Conservation (phyloP, 2,113 vertebrate genomes). For the Lasiurus cinereus region DNA sequence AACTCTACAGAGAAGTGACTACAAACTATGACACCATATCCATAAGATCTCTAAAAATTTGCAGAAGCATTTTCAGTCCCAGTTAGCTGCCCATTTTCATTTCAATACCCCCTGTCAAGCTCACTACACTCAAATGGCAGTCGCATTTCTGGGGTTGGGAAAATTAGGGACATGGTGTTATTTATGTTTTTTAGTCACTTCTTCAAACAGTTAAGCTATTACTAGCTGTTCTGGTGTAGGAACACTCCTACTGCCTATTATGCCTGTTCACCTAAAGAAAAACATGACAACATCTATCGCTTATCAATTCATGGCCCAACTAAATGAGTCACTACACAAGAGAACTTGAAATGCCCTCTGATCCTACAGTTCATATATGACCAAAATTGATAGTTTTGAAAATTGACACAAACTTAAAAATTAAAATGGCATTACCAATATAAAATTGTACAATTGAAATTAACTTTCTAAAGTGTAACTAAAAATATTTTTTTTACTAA, state of each 20-base stretch:
- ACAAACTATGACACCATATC: accelerated
- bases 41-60: not conserved
- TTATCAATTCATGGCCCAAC: not conserved
- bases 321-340: not conserved
- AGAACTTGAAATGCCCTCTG: not conserved
- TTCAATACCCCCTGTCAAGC: not conserved
- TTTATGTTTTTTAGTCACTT: not conserved
- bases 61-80: not conserved
- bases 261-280: not conserved
- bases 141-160: not conserved
- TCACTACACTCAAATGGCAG: not conserved
- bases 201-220: not conserved
- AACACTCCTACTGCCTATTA: not conserved
- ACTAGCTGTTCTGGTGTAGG: not conserved
- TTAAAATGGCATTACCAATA: not conserved
- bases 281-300: not conserved
- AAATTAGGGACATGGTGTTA: not conserved
- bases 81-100: not conserved
- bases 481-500: not conserved
- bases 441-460: not conserved
- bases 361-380: not conserved
- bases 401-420: not conserved
- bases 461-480: not conserved
- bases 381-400: not conserved
- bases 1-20: accelerated